Conservation (phyloP, 2,113 vertebrate genomes). For the Okapia johnstoni region DNA sequence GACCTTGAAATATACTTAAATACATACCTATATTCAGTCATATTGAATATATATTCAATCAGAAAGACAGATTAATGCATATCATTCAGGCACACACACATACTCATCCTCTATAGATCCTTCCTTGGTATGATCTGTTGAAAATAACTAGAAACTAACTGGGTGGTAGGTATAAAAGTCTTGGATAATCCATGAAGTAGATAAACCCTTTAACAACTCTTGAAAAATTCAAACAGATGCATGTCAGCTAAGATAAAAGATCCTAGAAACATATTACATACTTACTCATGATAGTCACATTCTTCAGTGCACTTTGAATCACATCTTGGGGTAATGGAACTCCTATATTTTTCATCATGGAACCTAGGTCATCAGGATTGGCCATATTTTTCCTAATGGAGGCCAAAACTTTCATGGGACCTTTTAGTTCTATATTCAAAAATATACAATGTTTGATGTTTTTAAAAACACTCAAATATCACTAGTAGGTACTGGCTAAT, state of each 20-base stretch:
- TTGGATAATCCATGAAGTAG: not conserved
- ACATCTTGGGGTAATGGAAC: conserved; percentile 4
- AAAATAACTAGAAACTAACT: not conserved
- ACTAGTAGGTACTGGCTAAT: not conserved
- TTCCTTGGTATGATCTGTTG: not conserved
- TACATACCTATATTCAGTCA: not conserved
- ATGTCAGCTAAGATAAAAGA: not conserved
- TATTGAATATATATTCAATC: not conserved
- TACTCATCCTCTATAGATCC: not conserved
- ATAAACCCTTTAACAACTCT: not conserved
- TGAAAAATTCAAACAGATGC: not conserved
- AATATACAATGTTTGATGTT: not conserved
- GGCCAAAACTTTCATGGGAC: conserved; percentile 5
- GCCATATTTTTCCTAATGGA: conserved; percentile 26
- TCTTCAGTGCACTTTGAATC: not conserved
- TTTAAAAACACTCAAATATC: not conserved
- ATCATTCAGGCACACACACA: not conserved
- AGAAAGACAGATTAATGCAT: not conserved
- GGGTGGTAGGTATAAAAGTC: not conserved
- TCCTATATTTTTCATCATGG: not conserved
- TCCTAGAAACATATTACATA: not conserved
- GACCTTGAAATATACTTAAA: not conserved
- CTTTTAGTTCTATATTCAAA: conserved; percentile 28
- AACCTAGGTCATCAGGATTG: not conserved
- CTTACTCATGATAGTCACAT: not conserved